phyloP scores from a whole-genome alignment of 2,888 invertebrate species.

The Alviniconcha strummeri region DNA sequence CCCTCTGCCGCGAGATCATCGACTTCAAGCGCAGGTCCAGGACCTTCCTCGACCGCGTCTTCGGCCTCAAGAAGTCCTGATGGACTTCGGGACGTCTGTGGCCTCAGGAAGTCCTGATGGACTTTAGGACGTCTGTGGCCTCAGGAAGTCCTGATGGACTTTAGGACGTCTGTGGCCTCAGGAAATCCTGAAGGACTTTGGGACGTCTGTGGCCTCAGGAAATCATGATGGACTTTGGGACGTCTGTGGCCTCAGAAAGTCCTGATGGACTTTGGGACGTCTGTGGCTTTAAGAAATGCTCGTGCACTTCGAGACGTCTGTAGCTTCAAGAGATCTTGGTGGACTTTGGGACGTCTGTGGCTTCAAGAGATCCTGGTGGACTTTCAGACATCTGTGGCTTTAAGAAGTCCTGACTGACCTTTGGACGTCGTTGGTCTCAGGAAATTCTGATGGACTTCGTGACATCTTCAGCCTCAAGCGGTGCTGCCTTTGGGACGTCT shows the following conservation, averaged over 20 bases:
- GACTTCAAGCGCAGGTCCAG: constrained; percentile 65
- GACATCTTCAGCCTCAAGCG: too few species aligned
- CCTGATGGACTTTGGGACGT: too few species aligned
- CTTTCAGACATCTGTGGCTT: too few species aligned
- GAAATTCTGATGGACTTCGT: not conserved
- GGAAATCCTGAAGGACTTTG: constrained; percentile 42
- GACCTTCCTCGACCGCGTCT: constrained; percentile 67
- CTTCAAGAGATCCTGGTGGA: not conserved
- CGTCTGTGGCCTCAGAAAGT: too few species aligned
- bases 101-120: constrained; percentile 50
- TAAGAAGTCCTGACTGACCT: not conserved
- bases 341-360: too few species aligned
- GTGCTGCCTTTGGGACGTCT: too few species aligned
- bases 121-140: constrained; percentile 55
- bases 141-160: constrained; percentile 45
- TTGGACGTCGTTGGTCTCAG: too few species aligned
- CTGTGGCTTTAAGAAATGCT: too few species aligned
- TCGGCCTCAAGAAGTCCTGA: constrained; percentile 57
- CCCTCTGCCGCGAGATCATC: constrained; percentile 64
- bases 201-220: too few species aligned
- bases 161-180: constrained; percentile 57
- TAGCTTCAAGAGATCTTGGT: too few species aligned
- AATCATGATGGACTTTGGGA: too few species aligned
- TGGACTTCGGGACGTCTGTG: constrained; percentile 50
- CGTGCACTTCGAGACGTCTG: too few species aligned